Conservation (phyloP, 2,113 vertebrate species). For the Calyptomena viridis region DNA sequence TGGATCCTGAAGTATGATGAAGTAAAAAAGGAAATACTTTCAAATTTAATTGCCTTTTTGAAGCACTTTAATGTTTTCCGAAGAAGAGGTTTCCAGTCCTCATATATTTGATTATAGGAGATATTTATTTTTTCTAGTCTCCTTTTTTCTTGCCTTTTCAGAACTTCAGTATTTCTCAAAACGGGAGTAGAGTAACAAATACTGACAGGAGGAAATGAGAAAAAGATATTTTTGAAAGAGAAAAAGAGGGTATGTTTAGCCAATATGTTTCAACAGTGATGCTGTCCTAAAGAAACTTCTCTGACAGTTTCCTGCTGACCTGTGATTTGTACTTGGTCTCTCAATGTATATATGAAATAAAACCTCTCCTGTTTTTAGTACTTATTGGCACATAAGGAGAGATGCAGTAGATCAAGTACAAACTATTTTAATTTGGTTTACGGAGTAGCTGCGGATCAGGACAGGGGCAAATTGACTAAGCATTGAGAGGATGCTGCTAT, state of each 20-base stretch:
- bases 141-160: not conserved
- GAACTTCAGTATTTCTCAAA: not conserved
- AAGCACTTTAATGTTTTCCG: not conserved
- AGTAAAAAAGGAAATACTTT: conserved; percentile 27
- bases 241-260: not conserved
- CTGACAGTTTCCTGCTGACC: not conserved
- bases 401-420: not conserved
- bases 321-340: not conserved
- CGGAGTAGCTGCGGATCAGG: not conserved
- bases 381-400: not conserved
- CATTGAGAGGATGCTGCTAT: not conserved
- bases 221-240: not conserved
- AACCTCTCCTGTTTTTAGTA: not conserved
- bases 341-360: not conserved
- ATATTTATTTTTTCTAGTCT: not conserved
- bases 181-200: not conserved
- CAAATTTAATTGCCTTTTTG: not conserved
- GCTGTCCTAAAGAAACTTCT: not conserved
- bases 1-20: not conserved
- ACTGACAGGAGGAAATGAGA: not conserved
- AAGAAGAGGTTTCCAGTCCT: not conserved
- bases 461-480: not conserved
- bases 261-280: not conserved
- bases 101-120: not conserved
- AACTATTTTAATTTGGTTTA: not conserved